Base-by-base conservation (phyloP, 2,113 vertebrate species). In the Spea bombifrons region DNA sequence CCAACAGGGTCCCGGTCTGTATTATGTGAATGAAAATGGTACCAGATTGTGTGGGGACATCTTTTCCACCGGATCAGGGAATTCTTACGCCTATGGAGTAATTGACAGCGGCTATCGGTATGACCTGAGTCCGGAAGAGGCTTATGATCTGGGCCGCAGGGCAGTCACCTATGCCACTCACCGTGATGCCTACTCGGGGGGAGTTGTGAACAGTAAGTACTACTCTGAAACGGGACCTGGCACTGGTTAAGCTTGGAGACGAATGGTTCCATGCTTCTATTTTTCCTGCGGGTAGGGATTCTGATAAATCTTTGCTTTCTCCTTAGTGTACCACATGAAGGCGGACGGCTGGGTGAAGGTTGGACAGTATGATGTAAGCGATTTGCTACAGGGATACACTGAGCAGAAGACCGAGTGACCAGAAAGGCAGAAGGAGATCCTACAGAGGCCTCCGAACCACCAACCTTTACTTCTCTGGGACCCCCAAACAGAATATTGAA, bases 11-110 rank as follows among this genome's bases (percentile, higher is more conserved):
- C 94, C 95, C 7, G 94, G 94, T 6, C 83, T 96, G 75, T 96
- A 96, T 86, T 96, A 96, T 0, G 94, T 96, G 71, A 0, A 93
- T 13, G 74, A 90, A 0, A 67, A 87, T 0, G 95, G 92, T 15
- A 90, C 88, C 0, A 89, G 94, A 13, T 84, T 96, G 44, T 88
- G 90, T 0, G 94, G 91, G 0, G n/a, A 45, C 0, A 94, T 94
- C 87, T 97, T 97, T 81, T 95, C 94, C 10, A 94, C 93, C 0
- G 94, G 95, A 10, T 93, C 90, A n/a, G 94, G 95, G 0, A 92
- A 81, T 30, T 75, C 78, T 0, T 94, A 88, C 3, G 95, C 94
- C 16, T 97, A 95, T 0, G 95, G 94, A 0, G 91, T 97, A 68
- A 80, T 97, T 83, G 95, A 96, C 87, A 96, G 91, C 4, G 93